A percentile compares a stretch with the other conserved stretches of the same genome.
These are phyloP conservation scores for Geothlypis trichas DNA, from an alignment of 2,113 vertebrate genomes.

Conservation along the genomic window DNA sequence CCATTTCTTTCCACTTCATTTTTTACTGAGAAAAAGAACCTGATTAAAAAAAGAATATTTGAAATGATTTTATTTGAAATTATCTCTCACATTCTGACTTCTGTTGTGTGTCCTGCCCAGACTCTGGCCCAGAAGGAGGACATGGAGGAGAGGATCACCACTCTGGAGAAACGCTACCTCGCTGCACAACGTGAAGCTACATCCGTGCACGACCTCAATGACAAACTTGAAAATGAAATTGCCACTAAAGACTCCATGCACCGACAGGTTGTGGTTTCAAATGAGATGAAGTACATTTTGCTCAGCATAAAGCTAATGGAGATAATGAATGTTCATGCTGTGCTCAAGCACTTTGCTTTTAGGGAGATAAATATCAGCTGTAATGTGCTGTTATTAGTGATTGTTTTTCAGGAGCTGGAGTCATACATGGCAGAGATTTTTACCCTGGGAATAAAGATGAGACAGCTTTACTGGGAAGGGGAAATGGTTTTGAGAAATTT, in stretches of 20 bases:
- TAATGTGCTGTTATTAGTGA: background rate
- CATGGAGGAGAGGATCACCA: constrained; percentile 99
- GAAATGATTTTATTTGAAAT: background rate
- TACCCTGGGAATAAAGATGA: background rate
- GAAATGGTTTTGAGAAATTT: background rate
- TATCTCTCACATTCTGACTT: background rate
- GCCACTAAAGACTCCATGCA: constrained; percentile 94
- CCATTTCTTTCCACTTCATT: background rate
- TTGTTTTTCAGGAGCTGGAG: background rate
- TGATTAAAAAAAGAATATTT: background rate
- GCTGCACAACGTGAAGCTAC: constrained; percentile 95
- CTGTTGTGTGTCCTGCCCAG: constrained; percentile 53
- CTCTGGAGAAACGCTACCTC: constrained; percentile 97
- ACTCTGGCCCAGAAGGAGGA: constrained; percentile 97
- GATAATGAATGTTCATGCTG: background rate
- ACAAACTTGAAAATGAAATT: constrained; percentile 97
- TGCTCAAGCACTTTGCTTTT: background rate
- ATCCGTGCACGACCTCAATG: constrained; percentile 96
- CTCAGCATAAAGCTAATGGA: background rate
- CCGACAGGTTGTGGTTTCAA: constrained; percentile 81
- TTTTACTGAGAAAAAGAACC: background rate
- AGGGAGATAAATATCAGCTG: background rate
- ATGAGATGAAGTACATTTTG: background rate
- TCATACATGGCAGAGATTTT: background rate
- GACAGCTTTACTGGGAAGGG: background rate